phyloP scores from a whole-genome alignment of 2,797 vertebrate genomes.

The Callimico goeldii region DNA sequence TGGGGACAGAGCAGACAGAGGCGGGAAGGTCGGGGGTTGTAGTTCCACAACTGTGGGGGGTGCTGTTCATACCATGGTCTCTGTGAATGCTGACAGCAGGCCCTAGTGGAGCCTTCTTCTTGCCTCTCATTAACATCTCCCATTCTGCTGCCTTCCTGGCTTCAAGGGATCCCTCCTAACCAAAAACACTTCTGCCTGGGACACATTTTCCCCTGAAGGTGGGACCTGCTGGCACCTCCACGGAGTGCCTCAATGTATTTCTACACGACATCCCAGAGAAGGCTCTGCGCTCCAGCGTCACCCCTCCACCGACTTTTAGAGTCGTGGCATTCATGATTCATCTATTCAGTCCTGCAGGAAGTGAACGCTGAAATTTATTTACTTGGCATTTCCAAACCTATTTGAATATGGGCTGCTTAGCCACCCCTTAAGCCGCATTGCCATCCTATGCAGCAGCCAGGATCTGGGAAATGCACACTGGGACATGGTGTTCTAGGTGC shows the following conservation, averaged over 20 bases:
- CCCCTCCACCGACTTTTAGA: not conserved
- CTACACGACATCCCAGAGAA: not conserved
- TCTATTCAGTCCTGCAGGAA: not conserved
- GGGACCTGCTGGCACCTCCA: not conserved
- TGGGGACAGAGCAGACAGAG: rapidly evolving
- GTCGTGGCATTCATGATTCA: rapidly evolving
- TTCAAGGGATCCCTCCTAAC: rapidly evolving
- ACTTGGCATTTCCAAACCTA: not conserved
- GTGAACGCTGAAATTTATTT: rapidly evolving
- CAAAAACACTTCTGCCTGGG: not conserved
- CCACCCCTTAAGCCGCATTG: not conserved
- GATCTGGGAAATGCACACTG: rapidly evolving
- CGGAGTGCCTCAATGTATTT: rapidly evolving
- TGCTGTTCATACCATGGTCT: rapidly evolving
- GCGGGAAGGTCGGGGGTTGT: rapidly evolving
- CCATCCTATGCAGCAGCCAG: rapidly evolving
- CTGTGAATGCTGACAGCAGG: rapidly evolving
- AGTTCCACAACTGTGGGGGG: rapidly evolving
- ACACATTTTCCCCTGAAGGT: not conserved
- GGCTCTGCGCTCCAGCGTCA: not conserved
- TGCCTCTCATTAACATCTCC: not conserved
- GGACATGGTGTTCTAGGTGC: not conserved
- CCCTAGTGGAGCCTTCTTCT: not conserved
- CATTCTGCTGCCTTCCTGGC: not conserved
- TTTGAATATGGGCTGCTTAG: rapidly evolving